Percentiles rank a stretch among this genome's conserved stretches.
Conservation (phyloP, 2,888 invertebrate genomes). For the Volucella inanis region DNA sequence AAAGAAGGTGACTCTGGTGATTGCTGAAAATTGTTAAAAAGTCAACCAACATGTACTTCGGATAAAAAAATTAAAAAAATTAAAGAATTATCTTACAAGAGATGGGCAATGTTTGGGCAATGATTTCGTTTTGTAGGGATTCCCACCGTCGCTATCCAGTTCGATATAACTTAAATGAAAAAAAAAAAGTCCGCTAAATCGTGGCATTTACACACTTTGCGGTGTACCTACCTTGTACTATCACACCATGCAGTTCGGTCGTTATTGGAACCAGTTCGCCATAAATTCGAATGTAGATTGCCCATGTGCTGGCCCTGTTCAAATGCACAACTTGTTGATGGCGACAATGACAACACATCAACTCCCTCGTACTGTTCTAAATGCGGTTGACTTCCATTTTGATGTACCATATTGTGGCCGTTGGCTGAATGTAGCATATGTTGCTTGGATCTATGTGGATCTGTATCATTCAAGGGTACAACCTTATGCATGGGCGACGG, state of each 20-base stretch:
- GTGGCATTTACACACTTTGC: background rate
- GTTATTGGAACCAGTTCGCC: constrained; percentile 42
- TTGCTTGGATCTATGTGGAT: constrained; percentile 34
- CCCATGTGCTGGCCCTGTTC: constrained; percentile 34
- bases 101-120: constrained; percentile 40
- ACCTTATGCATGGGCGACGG: constrained; percentile 78
- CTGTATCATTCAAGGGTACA: constrained; percentile 44
- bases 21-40: constrained; percentile 15
- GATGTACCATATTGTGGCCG: constrained; percentile 25
- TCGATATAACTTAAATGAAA: constrained; percentile 49
- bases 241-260: constrained; percentile 65
- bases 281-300: constrained; percentile 50
- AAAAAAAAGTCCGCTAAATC: background rate
- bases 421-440: constrained; percentile 37
- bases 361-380: constrained; percentile 55
- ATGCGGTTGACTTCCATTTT: constrained; percentile 55
- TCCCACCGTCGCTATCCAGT: constrained; percentile 48
- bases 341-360: constrained; percentile 50
- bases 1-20: constrained; percentile 75
- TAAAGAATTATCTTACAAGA: constrained; percentile 10
- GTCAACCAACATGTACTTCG: background rate
- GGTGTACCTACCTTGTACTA: constrained; percentile 37
- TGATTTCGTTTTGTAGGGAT: constrained; percentile 45
- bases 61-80: background rate
- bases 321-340: constrained; percentile 39